A percentile compares a stretch with the other conserved stretches of the same genome.
These are phyloP conservation scores for Neotoxoptera formosana DNA, from an alignment of 1,140 invertebrate species.

Conservation along the genomic window DNA sequence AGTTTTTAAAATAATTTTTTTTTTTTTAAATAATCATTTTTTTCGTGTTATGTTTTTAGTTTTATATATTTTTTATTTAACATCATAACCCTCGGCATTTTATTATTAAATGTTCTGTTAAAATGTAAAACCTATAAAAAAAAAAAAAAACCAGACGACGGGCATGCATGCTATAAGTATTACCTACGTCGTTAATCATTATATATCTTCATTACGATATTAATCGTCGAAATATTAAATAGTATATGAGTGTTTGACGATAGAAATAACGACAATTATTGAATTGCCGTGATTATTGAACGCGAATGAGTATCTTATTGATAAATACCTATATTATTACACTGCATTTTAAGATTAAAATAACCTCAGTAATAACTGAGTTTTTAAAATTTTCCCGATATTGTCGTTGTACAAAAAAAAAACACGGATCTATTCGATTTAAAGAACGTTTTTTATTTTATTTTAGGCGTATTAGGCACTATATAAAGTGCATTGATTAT, in stretches of 20 bases:
- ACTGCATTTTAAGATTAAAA: neutral
- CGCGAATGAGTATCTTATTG: neutral
- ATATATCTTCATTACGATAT: neutral
- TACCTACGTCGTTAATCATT: neutral
- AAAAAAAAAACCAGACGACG: neutral
- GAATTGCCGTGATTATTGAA: neutral
- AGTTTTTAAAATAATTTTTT: neutral
- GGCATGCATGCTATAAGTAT: neutral
- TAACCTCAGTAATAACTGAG: neutral
- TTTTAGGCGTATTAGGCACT: no score
- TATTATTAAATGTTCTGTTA: neutral
- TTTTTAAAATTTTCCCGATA: neutral
- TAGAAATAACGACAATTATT: neutral
- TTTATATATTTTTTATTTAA: neutral
- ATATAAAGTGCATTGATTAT: neutral
- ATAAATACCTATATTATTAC: neutral
- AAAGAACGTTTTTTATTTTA: neutral
- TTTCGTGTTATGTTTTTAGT: neutral
- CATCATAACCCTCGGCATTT: neutral
- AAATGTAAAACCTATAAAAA: neutral
- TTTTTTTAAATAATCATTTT: neutral
- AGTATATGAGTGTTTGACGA: no score
- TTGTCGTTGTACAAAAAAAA: neutral
- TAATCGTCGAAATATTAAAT: neutral
- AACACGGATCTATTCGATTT: neutral